phyloP scores from a whole-genome alignment of 2,888 invertebrate species.

The Tribolium freemani region DNA sequence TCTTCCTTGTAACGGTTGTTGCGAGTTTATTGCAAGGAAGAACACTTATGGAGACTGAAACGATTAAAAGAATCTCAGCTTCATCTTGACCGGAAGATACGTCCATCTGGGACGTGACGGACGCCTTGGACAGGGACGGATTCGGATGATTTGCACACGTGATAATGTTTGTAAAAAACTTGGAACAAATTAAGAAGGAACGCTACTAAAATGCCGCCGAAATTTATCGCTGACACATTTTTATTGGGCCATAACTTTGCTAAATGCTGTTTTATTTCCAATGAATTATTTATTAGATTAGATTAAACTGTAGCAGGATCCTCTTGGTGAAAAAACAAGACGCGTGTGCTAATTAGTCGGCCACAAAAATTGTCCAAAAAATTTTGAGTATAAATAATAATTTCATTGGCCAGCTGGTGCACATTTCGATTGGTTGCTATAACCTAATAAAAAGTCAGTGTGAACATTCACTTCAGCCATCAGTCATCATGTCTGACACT shows the following conservation, averaged over 20 bases:
- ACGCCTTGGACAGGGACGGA: conserved; percentile 7
- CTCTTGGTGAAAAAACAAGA: too few species aligned
- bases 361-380: too few species aligned
- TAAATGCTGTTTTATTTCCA: not conserved
- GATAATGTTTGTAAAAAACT: not conserved
- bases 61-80: conserved; percentile 29
- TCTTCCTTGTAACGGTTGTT: conserved; percentile 35
- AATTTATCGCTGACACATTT: conserved; percentile 28
- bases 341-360: too few species aligned
- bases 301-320: not conserved
- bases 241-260: conserved; percentile 12
- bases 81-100: conserved; percentile 23
- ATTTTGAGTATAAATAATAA: not conserved
- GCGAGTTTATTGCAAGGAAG: conserved; percentile 5
- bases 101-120: conserved; percentile 23
- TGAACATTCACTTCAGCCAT: conserved; percentile 33
- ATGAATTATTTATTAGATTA: conserved; percentile 31
- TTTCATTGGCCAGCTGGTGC: conserved; percentile 24
- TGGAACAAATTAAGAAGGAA: not conserved
- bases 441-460: conserved; percentile 36
- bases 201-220: conserved; percentile 18
- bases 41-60: conserved; percentile 27
- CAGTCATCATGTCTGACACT: conserved; percentile 27
- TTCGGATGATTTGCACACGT: not conserved
- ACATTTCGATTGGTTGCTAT: conserved; percentile 28